Evolutionary conservation across 2,888 invertebrate species (phyloP).

Genomic region (Serrognathus titanus): DNA sequence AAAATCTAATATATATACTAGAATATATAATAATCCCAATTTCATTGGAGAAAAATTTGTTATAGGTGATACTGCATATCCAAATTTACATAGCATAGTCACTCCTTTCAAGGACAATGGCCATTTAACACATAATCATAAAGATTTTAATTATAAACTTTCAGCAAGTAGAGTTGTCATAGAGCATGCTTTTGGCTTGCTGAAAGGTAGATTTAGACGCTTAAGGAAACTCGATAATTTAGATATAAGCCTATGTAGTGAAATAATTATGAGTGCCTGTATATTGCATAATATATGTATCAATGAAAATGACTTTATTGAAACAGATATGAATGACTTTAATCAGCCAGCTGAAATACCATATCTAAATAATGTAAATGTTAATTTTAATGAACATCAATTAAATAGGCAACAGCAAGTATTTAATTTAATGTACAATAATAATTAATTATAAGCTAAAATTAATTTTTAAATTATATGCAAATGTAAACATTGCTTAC

Average conservation of each 20-base stretch:
- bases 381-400: not conserved
- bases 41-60: constrained; percentile 6
- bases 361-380: constrained; percentile 1
- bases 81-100: constrained; percentile 24
- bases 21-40: not conserved
- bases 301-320: no score
- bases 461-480: no score
- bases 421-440: no score
- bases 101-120: constrained; percentile 34
- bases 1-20: constrained; percentile 22
- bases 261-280: no score
- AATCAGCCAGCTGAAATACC: constrained; percentile 3
- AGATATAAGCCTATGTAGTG: no score
- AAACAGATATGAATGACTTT: no score
- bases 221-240: constrained; percentile 26
- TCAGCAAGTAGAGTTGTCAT: constrained; percentile 29
- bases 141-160: constrained; percentile 32
- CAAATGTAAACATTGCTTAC: no score
- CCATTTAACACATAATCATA: constrained; percentile 28
- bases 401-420: no score
- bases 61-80: constrained; percentile 34
- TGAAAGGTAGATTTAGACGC: constrained; percentile 34
- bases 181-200: constrained; percentile 32
- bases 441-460: no score
- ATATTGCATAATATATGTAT: no score